Evolutionary conservation across 2,113 vertebrate genomes (phyloP).

Genomic region (Paralichthys olivaceus): DNA sequence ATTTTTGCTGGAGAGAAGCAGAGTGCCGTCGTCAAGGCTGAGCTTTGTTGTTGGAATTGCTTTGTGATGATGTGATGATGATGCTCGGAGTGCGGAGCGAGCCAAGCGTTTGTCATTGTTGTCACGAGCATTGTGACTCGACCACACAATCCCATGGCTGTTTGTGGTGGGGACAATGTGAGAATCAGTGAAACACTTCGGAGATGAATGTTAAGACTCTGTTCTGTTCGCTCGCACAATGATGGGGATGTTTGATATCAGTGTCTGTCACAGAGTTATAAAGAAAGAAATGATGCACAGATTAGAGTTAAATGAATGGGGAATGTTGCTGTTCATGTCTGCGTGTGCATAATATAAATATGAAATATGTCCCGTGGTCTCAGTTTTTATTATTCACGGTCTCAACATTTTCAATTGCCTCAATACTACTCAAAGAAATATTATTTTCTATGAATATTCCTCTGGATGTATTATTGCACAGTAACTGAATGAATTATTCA

Average conservation of each 20-base stretch:
- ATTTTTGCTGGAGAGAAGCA: conserved; percentile 34
- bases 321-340: background rate
- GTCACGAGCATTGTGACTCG: conserved; percentile 52
- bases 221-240: conserved; percentile 38
- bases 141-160: conserved; percentile 56
- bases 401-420: no score
- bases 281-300: conserved; percentile 32
- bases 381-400: no score
- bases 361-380: no score
- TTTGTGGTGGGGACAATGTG: conserved; percentile 54
- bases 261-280: conserved; percentile 32
- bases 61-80: conserved; percentile 40
- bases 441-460: no score
- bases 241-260: conserved; percentile 28
- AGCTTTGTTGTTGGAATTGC: conserved; percentile 54
- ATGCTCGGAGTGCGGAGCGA: conserved; percentile 38
- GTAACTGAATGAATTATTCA: no score
- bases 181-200: conserved; percentile 48
- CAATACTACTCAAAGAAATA: no score
- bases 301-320: conserved; percentile 36
- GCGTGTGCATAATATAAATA: background rate
- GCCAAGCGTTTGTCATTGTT: conserved; percentile 63
- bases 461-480: no score
- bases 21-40: conserved; percentile 38
- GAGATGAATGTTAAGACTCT: conserved; percentile 46